phyloP scores from a whole-genome alignment of 2,113 vertebrate genomes.

The Arizona elegans region DNA sequence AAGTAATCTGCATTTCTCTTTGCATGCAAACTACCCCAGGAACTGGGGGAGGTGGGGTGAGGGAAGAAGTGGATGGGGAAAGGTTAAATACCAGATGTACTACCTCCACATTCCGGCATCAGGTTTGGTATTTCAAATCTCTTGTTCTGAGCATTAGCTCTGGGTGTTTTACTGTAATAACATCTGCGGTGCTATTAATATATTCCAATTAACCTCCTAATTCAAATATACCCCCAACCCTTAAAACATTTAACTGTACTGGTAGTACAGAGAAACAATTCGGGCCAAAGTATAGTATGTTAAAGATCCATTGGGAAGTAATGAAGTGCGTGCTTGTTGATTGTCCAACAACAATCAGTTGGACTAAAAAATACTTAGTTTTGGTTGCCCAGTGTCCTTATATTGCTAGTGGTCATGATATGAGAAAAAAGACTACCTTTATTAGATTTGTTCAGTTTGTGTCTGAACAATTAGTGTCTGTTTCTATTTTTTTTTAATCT shows the following conservation, averaged over 20 bases:
- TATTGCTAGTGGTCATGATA: not conserved
- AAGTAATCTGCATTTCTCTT: not conserved
- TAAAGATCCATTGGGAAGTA: not conserved
- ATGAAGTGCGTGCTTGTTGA: not conserved
- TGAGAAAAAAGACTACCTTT: not conserved
- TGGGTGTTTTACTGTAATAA: not conserved
- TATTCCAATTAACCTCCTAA: constrained; percentile 33
- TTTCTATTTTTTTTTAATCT: not conserved
- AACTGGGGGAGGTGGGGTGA: not conserved
- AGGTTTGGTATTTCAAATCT: constrained; percentile 1
- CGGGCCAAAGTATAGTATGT: not conserved
- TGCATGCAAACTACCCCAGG: not conserved
- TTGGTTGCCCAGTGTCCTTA: not conserved
- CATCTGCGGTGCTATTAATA: constrained; percentile 47
- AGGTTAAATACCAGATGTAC: not conserved
- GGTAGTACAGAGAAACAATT: not conserved
- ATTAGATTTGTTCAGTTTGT: not conserved
- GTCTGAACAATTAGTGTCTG: not conserved
- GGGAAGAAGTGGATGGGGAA: not conserved
- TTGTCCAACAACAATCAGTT: not conserved
- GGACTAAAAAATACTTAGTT: not conserved
- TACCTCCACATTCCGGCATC: not conserved
- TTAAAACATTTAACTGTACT: not conserved
- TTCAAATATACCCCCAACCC: not conserved
- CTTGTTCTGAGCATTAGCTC: constrained; percentile 16